These are phyloP conservation scores for Rhineura floridana DNA, from an alignment of 2,113 vertebrate species.

Conservation along the genomic window DNA sequence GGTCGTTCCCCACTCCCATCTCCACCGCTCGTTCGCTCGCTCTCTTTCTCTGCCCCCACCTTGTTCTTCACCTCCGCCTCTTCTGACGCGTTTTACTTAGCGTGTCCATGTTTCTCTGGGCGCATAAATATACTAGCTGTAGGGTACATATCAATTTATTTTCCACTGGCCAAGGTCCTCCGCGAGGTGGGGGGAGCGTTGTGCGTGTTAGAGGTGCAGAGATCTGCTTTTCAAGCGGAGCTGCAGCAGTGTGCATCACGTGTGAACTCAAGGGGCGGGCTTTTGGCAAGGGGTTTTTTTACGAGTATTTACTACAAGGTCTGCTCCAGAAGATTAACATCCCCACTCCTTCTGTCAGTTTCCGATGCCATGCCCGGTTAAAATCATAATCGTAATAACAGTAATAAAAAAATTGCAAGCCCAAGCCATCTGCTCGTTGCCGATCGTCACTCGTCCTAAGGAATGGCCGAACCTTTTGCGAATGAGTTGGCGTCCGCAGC, in stretches of 20 bases:
- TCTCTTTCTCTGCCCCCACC: not conserved
- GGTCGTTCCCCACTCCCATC: conserved; percentile 39
- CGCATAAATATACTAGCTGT: not conserved
- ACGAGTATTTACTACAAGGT: conserved; percentile 88
- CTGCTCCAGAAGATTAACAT: conserved; percentile 85
- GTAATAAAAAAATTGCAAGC: not conserved
- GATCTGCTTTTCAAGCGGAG: conserved; percentile 77
- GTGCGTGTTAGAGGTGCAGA: conserved; percentile 69
- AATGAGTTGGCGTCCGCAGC: conserved; percentile 88
- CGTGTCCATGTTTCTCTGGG: not conserved
- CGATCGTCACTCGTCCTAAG: conserved; percentile 80
- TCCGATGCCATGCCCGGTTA: conserved; percentile 82
- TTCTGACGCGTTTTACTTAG: conserved; percentile 62
- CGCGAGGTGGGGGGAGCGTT: conserved; percentile 46
- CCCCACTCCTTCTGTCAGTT: conserved; percentile 82
- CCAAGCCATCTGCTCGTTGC: conserved; percentile 34
- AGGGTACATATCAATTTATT: conserved; percentile 10
- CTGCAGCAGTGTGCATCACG: conserved; percentile 82
- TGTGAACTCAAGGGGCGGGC: conserved; percentile 85
- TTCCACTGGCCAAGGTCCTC: conserved; percentile 52
- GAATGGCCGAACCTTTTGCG: conserved; percentile 85
- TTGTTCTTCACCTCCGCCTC: conserved; percentile 26
- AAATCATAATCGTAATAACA: conserved; percentile 36
- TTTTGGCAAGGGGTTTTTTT: conserved; percentile 82
- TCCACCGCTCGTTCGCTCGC: too few species aligned